phyloP scores from a whole-genome alignment of 2,888 invertebrate genomes.

The Protonemura montana region DNA sequence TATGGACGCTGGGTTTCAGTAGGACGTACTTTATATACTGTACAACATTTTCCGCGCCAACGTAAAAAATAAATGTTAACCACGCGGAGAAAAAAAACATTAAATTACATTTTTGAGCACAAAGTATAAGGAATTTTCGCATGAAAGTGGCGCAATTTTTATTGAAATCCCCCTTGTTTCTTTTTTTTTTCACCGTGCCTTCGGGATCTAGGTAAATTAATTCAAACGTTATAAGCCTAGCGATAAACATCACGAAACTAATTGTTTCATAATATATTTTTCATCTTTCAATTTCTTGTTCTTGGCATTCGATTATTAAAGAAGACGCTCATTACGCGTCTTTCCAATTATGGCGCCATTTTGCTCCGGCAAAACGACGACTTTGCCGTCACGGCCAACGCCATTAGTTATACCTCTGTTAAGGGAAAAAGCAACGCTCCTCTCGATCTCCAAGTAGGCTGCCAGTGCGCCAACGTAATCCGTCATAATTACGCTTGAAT shows the following conservation, averaged over 20 bases:
- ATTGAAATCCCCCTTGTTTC: background rate
- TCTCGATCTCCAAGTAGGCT: background rate
- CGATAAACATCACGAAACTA: background rate
- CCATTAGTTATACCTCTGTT: background rate
- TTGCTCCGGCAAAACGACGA: no score
- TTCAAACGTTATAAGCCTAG: background rate
- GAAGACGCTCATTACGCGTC: background rate
- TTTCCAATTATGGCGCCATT: no score
- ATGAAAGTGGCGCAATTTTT: background rate
- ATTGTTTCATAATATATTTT: background rate
- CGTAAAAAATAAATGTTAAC: conserved; percentile 1
- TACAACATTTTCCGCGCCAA: background rate
- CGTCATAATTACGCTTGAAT: background rate
- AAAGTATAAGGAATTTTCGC: conserved; percentile 8
- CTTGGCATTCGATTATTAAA: background rate
- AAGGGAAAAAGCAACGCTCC: background rate
- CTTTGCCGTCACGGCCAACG: background rate
- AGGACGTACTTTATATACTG: background rate
- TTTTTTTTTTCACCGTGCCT: background rate
- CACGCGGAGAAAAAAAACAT: conserved; percentile 17
- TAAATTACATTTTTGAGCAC: conserved; percentile 18
- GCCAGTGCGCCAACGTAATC: background rate
- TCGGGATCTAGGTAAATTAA: background rate
- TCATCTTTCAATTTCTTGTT: background rate
- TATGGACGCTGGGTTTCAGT: conserved; percentile 20